Percentiles rank a stretch among this genome's conserved stretches.
Evolutionary conservation across 2,888 invertebrate species (phyloP).

Genomic region (Noctuana brunneofusca): DNA sequence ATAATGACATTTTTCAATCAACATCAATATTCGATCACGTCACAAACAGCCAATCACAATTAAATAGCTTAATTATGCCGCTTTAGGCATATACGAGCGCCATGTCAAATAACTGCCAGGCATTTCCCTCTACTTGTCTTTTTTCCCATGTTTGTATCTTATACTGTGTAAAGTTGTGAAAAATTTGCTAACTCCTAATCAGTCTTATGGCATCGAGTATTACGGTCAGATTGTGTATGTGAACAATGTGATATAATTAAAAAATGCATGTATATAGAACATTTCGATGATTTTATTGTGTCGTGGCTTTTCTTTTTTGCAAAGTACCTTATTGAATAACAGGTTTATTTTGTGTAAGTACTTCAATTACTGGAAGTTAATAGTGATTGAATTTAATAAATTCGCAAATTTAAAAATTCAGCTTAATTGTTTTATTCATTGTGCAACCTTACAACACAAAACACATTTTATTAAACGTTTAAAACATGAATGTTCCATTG

Average conservation of each 20-base stretch:
- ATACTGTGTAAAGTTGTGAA: background rate
- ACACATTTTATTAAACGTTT: conserved; percentile 54
- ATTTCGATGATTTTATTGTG: conserved; percentile 56
- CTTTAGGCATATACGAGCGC: no score
- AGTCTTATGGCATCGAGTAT: conserved; percentile 38
- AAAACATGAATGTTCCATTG: conserved; percentile 52
- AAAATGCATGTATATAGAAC: conserved; percentile 57
- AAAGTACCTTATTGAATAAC: conserved; percentile 66
- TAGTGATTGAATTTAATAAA: conserved; percentile 82
- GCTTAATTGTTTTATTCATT: conserved; percentile 58
- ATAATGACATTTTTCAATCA: no score
- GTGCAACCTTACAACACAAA: conserved; percentile 54
- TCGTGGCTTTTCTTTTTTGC: conserved; percentile 59
- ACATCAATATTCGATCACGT: no score
- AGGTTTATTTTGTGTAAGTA: conserved; percentile 72
- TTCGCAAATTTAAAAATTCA: conserved; percentile 67
- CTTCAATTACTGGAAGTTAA: conserved; percentile 77
- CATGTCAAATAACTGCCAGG: no score
- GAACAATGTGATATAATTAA: conserved; percentile 64
- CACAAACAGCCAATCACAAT: no score
- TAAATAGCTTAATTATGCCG: no score
- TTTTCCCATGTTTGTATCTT: no score
- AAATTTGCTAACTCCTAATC: conserved; percentile 15
- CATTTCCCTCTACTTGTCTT: no score
- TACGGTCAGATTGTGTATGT: conserved; percentile 46